phyloP scores from a whole-genome alignment of 2,888 invertebrate genomes.

The Mesorhabditis belari region DNA sequence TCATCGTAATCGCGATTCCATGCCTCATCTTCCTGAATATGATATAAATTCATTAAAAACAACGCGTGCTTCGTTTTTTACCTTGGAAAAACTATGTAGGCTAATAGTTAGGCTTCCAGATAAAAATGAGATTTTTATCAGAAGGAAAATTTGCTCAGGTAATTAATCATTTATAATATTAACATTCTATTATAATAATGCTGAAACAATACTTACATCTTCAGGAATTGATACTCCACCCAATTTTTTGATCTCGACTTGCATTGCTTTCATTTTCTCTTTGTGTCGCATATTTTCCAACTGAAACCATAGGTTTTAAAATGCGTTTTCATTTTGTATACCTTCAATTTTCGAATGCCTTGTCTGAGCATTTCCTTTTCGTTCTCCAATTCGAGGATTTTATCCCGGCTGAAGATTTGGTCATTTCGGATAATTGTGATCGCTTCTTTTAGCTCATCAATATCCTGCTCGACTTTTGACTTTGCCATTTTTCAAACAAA shows the following conservation, averaged over 20 bases:
- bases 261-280: conserved; percentile 28
- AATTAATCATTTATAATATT: no score
- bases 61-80: no score
- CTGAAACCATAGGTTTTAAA: conserved; percentile 10
- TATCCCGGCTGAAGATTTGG: conserved; percentile 17
- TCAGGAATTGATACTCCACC: conserved; percentile 7
- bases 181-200: no score
- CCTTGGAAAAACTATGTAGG: no score
- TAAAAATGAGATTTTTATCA: no score
- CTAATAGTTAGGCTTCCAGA: no score
- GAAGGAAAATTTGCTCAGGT: no score
- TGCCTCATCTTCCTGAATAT: no score
- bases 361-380: conserved; percentile 44
- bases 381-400: conserved; percentile 32
- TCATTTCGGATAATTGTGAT: conserved; percentile 24
- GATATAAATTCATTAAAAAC: background rate
- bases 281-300: conserved; percentile 41
- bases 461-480: no score
- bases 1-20: conserved; percentile 37
- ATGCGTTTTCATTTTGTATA: conserved; percentile 1
- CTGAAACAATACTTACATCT: conserved; percentile 1
- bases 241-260: conserved; percentile 11
- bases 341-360: conserved; percentile 47
- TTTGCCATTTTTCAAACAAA: background rate
- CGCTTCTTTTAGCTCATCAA: background rate